Percentiles rank a stretch among this genome's conserved stretches.
Conservation (phyloP, 2,888 invertebrate genomes). For the Caradrina kadenii region DNA sequence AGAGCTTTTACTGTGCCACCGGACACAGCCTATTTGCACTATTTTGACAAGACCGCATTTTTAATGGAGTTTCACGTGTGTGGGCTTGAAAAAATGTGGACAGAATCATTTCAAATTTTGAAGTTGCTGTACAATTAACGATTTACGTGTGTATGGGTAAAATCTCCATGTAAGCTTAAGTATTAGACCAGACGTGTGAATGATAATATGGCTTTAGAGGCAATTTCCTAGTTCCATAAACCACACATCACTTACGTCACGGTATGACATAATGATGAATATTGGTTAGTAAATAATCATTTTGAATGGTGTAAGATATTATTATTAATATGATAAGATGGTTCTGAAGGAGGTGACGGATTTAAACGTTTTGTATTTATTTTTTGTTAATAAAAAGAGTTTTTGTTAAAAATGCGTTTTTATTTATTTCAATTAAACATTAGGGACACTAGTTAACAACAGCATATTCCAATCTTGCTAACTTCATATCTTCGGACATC, state of each 20-base stretch:
- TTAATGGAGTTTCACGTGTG: neutral
- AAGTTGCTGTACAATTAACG: no score
- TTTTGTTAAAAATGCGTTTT: constrained; percentile 38
- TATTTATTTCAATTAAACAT: constrained; percentile 41
- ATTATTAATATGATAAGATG: constrained; percentile 20
- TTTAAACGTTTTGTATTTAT: constrained; percentile 48
- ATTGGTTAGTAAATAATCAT: constrained; percentile 14
- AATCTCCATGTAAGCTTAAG: constrained; percentile 1
- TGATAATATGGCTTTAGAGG: constrained; percentile 23
- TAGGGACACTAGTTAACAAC: constrained; percentile 51
- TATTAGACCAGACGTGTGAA: constrained; percentile 32
- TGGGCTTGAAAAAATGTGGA: neutral
- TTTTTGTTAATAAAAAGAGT: constrained; percentile 58
- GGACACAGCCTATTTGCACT: neutral
- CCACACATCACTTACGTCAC: constrained; percentile 11
- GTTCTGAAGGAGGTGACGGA: constrained; percentile 50
- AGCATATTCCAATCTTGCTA: constrained; percentile 64
- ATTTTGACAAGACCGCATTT: neutral
- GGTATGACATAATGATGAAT: constrained; percentile 9
- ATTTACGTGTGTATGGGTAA: constrained; percentile 11
- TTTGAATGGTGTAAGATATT: constrained; percentile 38
- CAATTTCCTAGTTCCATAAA: constrained; percentile 32
- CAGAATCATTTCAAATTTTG: no score
- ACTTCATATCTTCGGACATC: constrained; percentile 92
- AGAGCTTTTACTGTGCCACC: neutral